These are phyloP conservation scores for Addax nasomaculatus DNA, from an alignment of 2,113 vertebrate genomes.

Conservation along the genomic window DNA sequence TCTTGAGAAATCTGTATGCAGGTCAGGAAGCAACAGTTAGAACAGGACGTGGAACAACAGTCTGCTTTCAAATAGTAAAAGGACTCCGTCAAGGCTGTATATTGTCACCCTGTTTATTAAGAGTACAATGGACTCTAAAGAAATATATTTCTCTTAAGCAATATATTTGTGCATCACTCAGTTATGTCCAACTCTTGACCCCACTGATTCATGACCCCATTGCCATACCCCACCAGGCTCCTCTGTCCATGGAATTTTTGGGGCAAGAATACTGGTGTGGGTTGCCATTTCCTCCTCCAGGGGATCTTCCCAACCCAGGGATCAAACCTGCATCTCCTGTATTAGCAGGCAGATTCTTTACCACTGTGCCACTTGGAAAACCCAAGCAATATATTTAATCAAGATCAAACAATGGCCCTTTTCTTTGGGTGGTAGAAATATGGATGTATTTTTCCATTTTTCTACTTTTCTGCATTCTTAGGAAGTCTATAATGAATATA, in stretches of 20 bases:
- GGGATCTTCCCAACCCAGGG: background rate
- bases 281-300: background rate
- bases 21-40: too few relatives aligned
- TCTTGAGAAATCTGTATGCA: too few relatives aligned
- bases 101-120: too few relatives aligned
- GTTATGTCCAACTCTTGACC: background rate
- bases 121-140: background rate
- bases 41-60: too few relatives aligned
- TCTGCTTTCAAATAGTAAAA: too few relatives aligned
- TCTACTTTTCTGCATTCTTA: background rate
- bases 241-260: background rate
- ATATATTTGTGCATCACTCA: background rate
- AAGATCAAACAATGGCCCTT: background rate
- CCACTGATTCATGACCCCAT: background rate
- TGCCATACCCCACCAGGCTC: background rate
- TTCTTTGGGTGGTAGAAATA: background rate
- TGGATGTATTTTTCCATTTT: slow-evolving; percentile 4
- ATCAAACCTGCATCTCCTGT: background rate
- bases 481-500: background rate
- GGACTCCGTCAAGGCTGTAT: too few relatives aligned
- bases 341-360: background rate
- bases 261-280: background rate
- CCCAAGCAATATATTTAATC: background rate
- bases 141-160: background rate
- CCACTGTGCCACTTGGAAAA: background rate